Evolutionary conservation across 2,797 vertebrate species (phyloP).

Genomic region (Ceryle rudis): DNA sequence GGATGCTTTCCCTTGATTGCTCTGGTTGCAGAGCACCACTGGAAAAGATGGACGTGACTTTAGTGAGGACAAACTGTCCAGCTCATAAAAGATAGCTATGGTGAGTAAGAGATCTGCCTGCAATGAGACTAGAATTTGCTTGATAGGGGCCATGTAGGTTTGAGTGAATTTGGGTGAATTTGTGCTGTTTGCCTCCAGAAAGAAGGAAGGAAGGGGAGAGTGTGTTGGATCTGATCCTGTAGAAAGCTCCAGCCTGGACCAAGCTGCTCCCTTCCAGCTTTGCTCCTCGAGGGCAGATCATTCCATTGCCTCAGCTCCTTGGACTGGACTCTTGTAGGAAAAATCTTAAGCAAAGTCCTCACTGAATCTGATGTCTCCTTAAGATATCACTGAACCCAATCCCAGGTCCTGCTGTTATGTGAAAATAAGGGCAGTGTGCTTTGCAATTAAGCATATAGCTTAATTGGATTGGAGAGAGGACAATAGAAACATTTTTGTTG

Average conservation of each 20-base stretch:
- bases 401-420: accelerated
- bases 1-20: background rate
- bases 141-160: background rate
- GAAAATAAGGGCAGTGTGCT: background rate
- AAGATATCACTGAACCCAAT: too few relatives aligned
- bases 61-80: conserved; percentile 32
- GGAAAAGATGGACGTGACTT: background rate
- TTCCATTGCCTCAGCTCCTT: background rate
- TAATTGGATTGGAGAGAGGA: background rate
- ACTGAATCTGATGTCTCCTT: background rate
- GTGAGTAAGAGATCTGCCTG: conserved; percentile 29
- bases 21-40: background rate
- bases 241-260: background rate
- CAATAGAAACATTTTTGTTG: background rate
- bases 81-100: background rate
- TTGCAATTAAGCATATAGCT: background rate
- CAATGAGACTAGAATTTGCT: background rate
- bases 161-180: background rate
- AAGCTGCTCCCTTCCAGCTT: background rate
- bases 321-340: background rate
- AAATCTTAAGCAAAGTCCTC: background rate
- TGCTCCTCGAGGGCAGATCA: background rate
- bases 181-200: background rate
- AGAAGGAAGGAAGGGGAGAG: background rate
- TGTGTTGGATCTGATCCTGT: accelerated